A percentile compares a stretch with the other conserved stretches of the same genome.
Conservation (phyloP, 2,888 invertebrate genomes). For the Osmoderma eremita region DNA sequence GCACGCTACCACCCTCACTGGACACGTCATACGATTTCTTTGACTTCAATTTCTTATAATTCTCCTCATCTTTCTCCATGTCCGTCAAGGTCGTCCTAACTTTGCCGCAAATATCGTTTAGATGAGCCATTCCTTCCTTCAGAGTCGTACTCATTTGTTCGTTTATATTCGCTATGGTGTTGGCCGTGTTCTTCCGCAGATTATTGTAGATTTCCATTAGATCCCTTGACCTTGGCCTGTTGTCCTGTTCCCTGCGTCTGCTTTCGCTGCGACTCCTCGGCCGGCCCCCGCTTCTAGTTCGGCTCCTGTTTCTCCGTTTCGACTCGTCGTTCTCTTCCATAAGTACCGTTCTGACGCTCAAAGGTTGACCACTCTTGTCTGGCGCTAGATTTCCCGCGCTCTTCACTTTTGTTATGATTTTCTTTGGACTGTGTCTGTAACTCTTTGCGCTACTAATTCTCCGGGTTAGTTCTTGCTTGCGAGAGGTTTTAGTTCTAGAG, state of each 20-base stretch:
- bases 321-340: conserved; percentile 1
- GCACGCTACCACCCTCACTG: conserved; percentile 21
- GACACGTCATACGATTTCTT: conserved; percentile 19
- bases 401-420: neutral
- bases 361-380: neutral
- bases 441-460: conserved; percentile 7
- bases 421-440: neutral
- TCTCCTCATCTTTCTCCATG: conserved; percentile 45
- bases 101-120: conserved; percentile 49
- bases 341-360: conserved; percentile 4
- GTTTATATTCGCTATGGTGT: conserved; percentile 47
- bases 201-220: conserved; percentile 37
- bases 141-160: conserved; percentile 51
- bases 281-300: neutral
- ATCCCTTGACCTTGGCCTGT: neutral
- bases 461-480: neutral
- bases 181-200: conserved; percentile 44
- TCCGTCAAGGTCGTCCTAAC: conserved; percentile 49
- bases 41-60: conserved; percentile 32
- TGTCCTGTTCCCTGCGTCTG: neutral
- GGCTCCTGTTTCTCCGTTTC: conserved; percentile 2
- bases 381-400: conserved; percentile 1
- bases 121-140: conserved; percentile 48
- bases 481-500: neutral
- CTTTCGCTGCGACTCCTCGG: neutral